These are phyloP conservation scores for Xylota sylvarum DNA, from an alignment of 2,888 invertebrate species.

Conservation along the genomic window DNA sequence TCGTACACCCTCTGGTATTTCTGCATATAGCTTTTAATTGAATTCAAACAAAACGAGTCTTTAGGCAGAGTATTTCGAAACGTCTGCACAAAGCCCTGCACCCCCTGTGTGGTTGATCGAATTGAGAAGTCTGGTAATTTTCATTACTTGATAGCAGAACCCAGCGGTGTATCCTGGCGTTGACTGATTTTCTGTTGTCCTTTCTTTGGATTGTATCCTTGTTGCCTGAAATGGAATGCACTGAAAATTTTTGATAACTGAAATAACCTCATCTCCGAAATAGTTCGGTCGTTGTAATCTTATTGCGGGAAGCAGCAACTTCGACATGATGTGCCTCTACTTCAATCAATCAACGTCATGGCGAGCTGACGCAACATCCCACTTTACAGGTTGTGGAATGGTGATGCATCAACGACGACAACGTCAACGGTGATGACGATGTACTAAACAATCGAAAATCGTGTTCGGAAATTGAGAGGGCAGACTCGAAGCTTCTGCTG, in stretches of 20 bases:
- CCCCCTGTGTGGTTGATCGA: background rate
- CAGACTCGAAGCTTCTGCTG: background rate
- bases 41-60: slow-evolving; percentile 42
- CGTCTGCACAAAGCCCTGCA: background rate
- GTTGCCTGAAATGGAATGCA: background rate
- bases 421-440: slow-evolving; percentile 30
- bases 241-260: slow-evolving; percentile 50
- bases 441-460: slow-evolving; percentile 49
- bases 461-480: slow-evolving; percentile 64
- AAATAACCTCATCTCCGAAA: slow-evolving; percentile 52
- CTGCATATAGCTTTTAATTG: slow-evolving; percentile 29
- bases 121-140: slow-evolving; percentile 26
- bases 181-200: slow-evolving; percentile 38
- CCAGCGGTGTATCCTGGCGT: background rate
- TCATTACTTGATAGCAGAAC: slow-evolving; percentile 30
- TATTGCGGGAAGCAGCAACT: slow-evolving; percentile 42
- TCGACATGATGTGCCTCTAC: slow-evolving; percentile 30
- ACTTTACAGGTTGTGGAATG: slow-evolving; percentile 29
- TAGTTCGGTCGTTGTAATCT: slow-evolving; percentile 47
- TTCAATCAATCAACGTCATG: slow-evolving; percentile 67
- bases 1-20: background rate
- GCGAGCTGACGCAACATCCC: slow-evolving; percentile 28
- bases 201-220: slow-evolving; percentile 1
- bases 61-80: background rate
- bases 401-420: slow-evolving; percentile 47